phyloP scores from a whole-genome alignment of 2,113 vertebrate species.

The Varanus salvator region DNA sequence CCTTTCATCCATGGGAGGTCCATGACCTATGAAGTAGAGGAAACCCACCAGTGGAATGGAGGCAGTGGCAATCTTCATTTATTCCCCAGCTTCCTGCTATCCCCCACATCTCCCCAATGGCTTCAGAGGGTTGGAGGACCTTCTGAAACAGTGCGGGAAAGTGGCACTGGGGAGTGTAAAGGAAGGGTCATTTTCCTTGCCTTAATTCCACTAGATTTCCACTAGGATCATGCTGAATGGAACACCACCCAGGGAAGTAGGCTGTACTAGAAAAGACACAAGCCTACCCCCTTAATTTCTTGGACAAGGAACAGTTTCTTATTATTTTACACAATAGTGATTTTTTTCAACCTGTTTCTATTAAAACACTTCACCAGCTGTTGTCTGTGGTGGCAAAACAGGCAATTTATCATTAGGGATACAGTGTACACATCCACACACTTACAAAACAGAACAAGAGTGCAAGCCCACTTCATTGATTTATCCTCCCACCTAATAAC shows the following conservation, averaged over 20 bases:
- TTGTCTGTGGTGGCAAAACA: not conserved
- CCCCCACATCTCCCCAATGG: not conserved
- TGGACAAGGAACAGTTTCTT: not conserved
- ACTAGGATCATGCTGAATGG: not conserved
- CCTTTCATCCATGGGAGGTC: not conserved
- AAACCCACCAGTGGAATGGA: not conserved
- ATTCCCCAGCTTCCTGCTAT: not conserved
- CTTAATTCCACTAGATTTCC: not conserved
- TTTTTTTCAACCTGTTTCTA: slow-evolving; percentile 9
- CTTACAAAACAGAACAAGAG: slow-evolving; percentile 16
- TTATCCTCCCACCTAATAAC: slow-evolving; percentile 23
- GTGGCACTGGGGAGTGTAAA: not conserved
- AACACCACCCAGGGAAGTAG: not conserved
- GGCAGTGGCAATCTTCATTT: not conserved
- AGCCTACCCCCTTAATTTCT: not conserved
- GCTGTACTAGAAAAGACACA: not conserved
- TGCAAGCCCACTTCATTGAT: slow-evolving; percentile 17
- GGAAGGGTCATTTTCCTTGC: not conserved
- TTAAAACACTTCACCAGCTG: slow-evolving; percentile 2
- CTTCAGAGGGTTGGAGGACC: not conserved
- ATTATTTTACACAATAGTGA: slow-evolving; percentile 21
- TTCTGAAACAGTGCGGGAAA: not conserved
- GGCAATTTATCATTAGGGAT: slow-evolving; percentile 10
- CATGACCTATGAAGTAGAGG: not conserved
- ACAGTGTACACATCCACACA: slow-evolving; percentile 14